Evolutionary conservation across 2,888 invertebrate species (phyloP).

Genomic region (Stenotaenia linearis): DNA sequence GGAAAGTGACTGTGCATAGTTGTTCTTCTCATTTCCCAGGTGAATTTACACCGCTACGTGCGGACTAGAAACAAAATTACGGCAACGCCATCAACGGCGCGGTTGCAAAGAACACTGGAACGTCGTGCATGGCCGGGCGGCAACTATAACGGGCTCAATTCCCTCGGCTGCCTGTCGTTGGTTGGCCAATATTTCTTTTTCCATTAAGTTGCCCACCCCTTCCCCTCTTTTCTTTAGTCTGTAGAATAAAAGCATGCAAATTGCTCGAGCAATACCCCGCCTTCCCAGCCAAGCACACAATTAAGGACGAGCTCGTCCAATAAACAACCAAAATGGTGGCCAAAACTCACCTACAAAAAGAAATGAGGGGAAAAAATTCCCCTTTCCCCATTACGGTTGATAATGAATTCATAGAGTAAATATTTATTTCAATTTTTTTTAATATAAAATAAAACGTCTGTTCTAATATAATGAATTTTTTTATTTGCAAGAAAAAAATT

Average conservation of each 20-base stretch:
- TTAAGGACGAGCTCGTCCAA: background rate
- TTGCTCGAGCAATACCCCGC: background rate
- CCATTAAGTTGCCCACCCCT: background rate
- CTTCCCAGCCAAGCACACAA: background rate
- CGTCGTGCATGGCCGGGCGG: background rate
- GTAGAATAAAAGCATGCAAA: constrained; percentile 4
- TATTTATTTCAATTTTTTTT: no score
- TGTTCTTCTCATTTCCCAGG: background rate
- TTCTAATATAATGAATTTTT: background rate
- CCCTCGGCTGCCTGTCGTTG: constrained; percentile 4
- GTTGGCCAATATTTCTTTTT: constrained; percentile 9
- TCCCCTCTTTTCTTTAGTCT: background rate
- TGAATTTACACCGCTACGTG: background rate
- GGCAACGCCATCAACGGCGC: background rate
- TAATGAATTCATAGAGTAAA: no score
- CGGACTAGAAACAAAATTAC: background rate
- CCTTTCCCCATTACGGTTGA: no score
- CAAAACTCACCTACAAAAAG: background rate
- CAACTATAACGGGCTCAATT: constrained; percentile 9
- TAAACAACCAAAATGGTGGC: background rate
- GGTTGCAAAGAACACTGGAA: background rate
- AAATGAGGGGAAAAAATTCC: background rate
- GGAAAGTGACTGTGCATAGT: constrained; percentile 4
- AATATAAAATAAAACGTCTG: no score
- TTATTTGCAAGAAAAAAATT: background rate